Evolutionary conservation across 2,888 invertebrate genomes (phyloP).

Genomic region (Unio pictorum): DNA sequence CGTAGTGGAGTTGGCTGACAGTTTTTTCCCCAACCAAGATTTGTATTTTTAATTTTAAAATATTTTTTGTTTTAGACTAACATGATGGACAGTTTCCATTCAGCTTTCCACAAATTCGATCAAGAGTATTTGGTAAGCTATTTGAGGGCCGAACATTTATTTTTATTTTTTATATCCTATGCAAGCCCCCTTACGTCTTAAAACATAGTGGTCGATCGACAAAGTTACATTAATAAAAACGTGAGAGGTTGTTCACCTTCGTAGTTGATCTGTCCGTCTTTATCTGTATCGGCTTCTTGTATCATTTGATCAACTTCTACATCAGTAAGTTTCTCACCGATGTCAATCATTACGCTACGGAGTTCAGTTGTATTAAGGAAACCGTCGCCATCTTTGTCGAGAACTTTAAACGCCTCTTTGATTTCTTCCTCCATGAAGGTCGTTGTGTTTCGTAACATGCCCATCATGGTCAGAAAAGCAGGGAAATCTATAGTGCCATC

Average conservation of each 20-base stretch:
- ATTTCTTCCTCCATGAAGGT: slow-evolving; percentile 72
- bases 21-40: too few relatives aligned
- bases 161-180: too few relatives aligned
- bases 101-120: too few relatives aligned
- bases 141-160: too few relatives aligned
- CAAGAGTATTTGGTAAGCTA: too few relatives aligned
- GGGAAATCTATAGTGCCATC: slow-evolving; percentile 23
- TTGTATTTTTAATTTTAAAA: too few relatives aligned
- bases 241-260: slow-evolving; percentile 75
- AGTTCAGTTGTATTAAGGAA: slow-evolving; percentile 98
- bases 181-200: too few relatives aligned
- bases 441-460: neutral
- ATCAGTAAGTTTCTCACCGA: slow-evolving; percentile 96
- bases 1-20: too few relatives aligned
- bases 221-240: too few relatives aligned
- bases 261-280: slow-evolving; percentile 98
- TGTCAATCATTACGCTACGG: slow-evolving; percentile 99
- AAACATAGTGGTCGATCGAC: too few relatives aligned
- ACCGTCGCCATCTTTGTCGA: slow-evolving; percentile 99
- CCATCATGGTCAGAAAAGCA: slow-evolving; percentile 25
- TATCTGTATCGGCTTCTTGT: slow-evolving; percentile 98
- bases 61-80: too few relatives aligned
- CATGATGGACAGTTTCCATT: too few relatives aligned
- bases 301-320: slow-evolving; percentile 99
- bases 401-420: slow-evolving; percentile 73